Conservation (phyloP, 2,888 invertebrate genomes). For the Allygus modestus region DNA sequence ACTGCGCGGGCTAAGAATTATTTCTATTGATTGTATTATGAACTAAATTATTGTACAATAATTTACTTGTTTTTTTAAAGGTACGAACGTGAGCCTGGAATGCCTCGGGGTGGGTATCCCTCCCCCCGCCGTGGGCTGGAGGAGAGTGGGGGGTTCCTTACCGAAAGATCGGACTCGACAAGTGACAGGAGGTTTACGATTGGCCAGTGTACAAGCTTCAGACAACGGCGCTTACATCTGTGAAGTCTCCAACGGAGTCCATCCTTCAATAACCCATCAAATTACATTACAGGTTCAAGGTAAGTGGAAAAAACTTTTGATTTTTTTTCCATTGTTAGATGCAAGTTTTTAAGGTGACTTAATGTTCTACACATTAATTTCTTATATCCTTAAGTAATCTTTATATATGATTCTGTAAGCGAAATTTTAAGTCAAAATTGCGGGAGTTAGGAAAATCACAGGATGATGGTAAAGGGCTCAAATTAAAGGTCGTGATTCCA, state of each 20-base stretch:
- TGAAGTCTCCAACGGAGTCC: conserved; percentile 81
- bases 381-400: no score
- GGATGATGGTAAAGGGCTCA: no score
- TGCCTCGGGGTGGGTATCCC: conserved; percentile 85
- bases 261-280: conserved; percentile 77
- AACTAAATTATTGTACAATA: no score
- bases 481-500: no score
- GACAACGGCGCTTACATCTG: conserved; percentile 91
- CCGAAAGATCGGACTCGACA: conserved; percentile 76
- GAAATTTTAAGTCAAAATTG: no score
- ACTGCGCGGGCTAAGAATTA: no score
- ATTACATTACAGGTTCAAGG: conserved; percentile 74
- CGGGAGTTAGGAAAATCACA: no score
- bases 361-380: no score
- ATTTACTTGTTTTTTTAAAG: no score
- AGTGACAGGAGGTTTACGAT: conserved; percentile 78
- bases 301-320: conserved; percentile 65
- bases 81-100: conserved; percentile 83
- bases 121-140: conserved; percentile 82
- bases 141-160: conserved; percentile 72
- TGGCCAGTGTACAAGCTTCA: conserved; percentile 78
- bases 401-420: no score
- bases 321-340: neutral
- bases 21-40: no score
- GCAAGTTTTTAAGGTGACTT: no score